phyloP scores from a whole-genome alignment of 2,797 vertebrate species.

The Petrocephalus sullivani region DNA sequence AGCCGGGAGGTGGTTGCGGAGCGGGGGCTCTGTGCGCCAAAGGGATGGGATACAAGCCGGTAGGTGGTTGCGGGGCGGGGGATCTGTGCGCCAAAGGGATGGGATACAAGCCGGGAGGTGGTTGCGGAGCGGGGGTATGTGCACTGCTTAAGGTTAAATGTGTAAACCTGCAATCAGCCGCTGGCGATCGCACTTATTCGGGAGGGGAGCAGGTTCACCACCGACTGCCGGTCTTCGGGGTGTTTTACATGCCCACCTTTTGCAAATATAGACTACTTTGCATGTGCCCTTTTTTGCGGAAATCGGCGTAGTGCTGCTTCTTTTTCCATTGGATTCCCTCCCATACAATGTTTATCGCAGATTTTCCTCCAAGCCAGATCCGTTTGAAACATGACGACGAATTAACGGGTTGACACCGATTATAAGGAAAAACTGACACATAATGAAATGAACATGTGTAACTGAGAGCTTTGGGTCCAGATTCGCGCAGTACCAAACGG shows the following conservation, averaged over 20 bases:
- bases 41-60: conserved; percentile 88
- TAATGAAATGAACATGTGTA: not conserved
- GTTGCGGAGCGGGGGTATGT: conserved; percentile 31
- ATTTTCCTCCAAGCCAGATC: not conserved
- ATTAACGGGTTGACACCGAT: not conserved
- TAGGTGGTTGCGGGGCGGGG: conserved; percentile 54
- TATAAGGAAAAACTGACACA: not conserved
- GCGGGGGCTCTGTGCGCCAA: conserved; percentile 47
- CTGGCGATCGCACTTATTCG: not conserved
- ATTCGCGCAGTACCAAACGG: not conserved
- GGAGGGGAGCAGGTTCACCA: not conserved
- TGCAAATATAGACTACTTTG: not conserved
- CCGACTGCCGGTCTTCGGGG: not conserved
- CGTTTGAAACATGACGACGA: not conserved
- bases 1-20: too few relatives aligned
- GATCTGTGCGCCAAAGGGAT: conserved; percentile 53
- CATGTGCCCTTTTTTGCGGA: not conserved
- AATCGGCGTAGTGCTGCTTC: not conserved
- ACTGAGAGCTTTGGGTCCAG: not conserved
- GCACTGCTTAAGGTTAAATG: not conserved
- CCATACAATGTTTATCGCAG: not conserved
- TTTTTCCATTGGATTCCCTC: not conserved
- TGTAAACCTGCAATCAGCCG: not conserved
- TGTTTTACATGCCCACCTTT: not conserved
- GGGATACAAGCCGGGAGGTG: conserved; percentile 81